These are phyloP conservation scores for Helicoverpa assulta DNA, from an alignment of 2,888 invertebrate genomes.

Conservation along the genomic window DNA sequence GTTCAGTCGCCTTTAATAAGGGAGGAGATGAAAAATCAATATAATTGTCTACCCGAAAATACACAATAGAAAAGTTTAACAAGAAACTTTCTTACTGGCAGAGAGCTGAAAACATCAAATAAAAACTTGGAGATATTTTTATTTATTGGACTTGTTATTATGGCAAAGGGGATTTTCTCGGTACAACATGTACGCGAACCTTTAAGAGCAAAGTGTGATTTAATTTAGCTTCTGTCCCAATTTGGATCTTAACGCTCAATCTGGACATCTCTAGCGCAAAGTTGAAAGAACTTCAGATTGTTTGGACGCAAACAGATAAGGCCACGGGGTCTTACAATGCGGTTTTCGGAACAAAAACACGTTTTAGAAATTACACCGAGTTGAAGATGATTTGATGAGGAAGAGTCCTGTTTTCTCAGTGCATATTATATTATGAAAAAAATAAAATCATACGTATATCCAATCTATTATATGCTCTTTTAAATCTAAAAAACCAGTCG, in stretches of 20 bases:
- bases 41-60: constrained; percentile 55
- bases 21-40: constrained; percentile 57
- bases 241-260: constrained; percentile 43
- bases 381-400: neutral
- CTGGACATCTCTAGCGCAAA: constrained; percentile 45
- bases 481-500: too few relatives aligned
- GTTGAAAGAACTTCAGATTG: constrained; percentile 45
- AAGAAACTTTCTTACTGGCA: constrained; percentile 60
- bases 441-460: too few relatives aligned
- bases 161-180: constrained; percentile 40
- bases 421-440: constrained; percentile 5
- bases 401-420: neutral
- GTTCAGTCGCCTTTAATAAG: constrained; percentile 56
- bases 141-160: constrained; percentile 69
- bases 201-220: constrained; percentile 56
- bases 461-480: too few relatives aligned
- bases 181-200: constrained; percentile 26
- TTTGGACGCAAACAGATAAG: constrained; percentile 47
- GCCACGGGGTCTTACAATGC: constrained; percentile 29
- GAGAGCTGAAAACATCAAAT: constrained; percentile 64
- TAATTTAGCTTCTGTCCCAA: constrained; percentile 50
- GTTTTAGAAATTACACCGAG: constrained; percentile 20
- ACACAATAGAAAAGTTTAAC: constrained; percentile 62
- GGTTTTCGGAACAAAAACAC: constrained; percentile 35
- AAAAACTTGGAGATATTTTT: constrained; percentile 68